Base-by-base conservation (phyloP, 2,888 invertebrate species). In the Argynnis bischoffii region DNA sequence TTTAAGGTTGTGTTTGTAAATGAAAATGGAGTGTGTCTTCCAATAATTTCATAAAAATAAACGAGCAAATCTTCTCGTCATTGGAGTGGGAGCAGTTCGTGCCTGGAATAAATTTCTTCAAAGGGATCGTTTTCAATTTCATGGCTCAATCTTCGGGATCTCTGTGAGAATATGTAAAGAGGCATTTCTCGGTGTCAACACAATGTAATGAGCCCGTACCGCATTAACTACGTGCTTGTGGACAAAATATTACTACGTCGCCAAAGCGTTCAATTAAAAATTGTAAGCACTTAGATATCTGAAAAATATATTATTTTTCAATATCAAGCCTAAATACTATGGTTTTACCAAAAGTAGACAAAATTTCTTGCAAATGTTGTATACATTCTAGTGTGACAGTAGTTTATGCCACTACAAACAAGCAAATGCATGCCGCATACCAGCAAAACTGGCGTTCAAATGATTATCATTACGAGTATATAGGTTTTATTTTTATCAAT, bases 61-160 rank as follows among this genome's bases (percentile, higher is more conserved):
- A 90, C 88, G 90, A 89, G 89, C 87, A 90, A 91, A 92, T 91
- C 90, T 90, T 86, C 87, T 89, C 88, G 81, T 85, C 85, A 82
- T 81, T 84, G 83, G 84, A 87, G 89, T 87, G 87, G 85, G 87
- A 88, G 86, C 86, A 87, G 90, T 89, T 90, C 92, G 92, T 92
- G 92, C 91, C 78, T 85, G 81, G 92, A 92, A 92, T 92, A 91
- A 91, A 92, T 92, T 92, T 90, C 89, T 89, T 87, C 88, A 89
- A 88, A 90, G 90, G 88, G 92, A 89, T 92, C 91, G 91, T 92
- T 92, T 92, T 91, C 92, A 91, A 90, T 91, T 92, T 90, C 91
- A 92, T 90, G 90, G 91, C 90, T 92, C 90, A 90, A 92, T 92
- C 91, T 91, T 90, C 87, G 89, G 89, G 86, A 91, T 89, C 91